Conservation (phyloP, 2,797 vertebrate species). For the Chelonia mydas region DNA sequence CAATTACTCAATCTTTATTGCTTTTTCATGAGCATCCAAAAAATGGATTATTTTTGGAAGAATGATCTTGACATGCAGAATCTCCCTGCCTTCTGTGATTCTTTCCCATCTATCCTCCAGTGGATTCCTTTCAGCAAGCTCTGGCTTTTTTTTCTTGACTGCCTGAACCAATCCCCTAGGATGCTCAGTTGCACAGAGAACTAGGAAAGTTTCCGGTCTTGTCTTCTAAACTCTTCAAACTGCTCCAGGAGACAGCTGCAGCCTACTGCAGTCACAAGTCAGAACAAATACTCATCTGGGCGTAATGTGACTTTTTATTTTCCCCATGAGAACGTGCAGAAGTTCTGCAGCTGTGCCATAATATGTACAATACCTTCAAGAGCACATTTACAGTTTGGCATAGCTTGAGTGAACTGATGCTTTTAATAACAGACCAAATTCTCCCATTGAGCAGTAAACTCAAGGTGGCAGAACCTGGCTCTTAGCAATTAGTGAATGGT, state of each 20-base stretch:
- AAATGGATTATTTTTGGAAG: constrained; percentile 20
- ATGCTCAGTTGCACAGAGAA: constrained; percentile 20
- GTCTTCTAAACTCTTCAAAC: constrained; percentile 46
- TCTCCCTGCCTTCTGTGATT: constrained; percentile 34
- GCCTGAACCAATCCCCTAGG: constrained; percentile 41
- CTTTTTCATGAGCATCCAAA: constrained; percentile 21
- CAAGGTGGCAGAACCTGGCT: neutral
- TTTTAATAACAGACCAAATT: neutral
- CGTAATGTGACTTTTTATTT: constrained; percentile 31
- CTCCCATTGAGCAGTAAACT: fast-evolving
- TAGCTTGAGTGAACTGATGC: neutral
- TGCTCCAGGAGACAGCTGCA: constrained; percentile 38
- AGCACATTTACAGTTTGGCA: neutral
- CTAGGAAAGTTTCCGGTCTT: neutral
- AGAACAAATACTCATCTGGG: constrained; percentile 35
- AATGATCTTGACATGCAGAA: constrained; percentile 26
- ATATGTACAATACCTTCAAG: neutral
- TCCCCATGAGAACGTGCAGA: neutral
- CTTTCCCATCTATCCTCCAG: neutral
- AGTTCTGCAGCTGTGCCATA: neutral
- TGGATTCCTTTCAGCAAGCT: constrained; percentile 52
- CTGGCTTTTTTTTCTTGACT: constrained; percentile 29
- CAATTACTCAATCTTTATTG: constrained; percentile 32
- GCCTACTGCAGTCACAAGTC: neutral
- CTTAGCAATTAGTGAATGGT: neutral